Evolutionary conservation across 2,797 vertebrate genomes (phyloP), one percentile per base, ranked within the genome.

Genomic region (Ciconia nigra): DNA sequence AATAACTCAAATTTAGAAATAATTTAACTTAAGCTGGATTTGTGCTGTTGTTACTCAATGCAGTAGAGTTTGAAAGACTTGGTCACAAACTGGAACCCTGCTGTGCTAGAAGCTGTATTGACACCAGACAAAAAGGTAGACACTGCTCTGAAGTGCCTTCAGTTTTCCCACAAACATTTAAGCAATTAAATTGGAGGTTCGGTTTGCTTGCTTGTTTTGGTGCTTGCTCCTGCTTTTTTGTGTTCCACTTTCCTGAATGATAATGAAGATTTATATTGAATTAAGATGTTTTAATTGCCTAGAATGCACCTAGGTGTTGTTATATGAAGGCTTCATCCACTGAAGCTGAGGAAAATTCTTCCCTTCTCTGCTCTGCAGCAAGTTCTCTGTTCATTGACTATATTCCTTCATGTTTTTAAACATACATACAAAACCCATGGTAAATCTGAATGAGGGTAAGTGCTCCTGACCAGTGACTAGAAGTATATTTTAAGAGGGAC

Each of bases 61-160:
- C 44, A 42, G 63, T 52, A 44, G 52, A 24, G 6, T 63, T 84
- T 93, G 57, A 92, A 94, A 87, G 63, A 25, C 35, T 91, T 66
- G 42, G 78, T 84, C 18, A 11, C 63, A 77, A n/a, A 73, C 17
- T 77, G 44, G 51, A 84, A 8, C 47, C 66, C 59, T 87, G 71
- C 67, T 87, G 77, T 73, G 66, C 17, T 65, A 35, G 78, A 87
- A 66, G 76, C 22, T 88, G 57, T 61, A 65, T 39, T 95, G 89
- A 88, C 37, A 28, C 17, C 83, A 62, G 69, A 65, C 52, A n/a
- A 54, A 92, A 95, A 83, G 91, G 71, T 94, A 88, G 61, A 35
- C 11, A 13, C 19, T 58, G 57, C 69, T 78, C 74, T 78, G 63
- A 95, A 87, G 41, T 22, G 8, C 61, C 73, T 91, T 83, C 29